Evolutionary conservation across 1,140 invertebrate genomes (phyloP), one percentile per base, ranked within the genome.

Genomic region (Drosophila persimilis): DNA sequence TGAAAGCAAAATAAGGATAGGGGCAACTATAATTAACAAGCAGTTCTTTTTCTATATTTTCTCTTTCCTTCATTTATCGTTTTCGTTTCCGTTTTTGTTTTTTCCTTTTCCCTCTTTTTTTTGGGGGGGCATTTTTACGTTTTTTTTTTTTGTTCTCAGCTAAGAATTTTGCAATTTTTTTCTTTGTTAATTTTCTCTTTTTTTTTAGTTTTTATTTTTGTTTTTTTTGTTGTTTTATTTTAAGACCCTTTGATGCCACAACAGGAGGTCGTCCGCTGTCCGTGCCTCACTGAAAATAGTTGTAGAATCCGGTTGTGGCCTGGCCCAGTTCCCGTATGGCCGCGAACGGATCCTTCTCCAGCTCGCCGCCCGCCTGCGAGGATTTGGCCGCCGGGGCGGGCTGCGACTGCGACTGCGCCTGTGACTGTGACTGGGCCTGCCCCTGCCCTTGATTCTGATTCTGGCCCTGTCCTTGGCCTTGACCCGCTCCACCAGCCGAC

Each of bases 301-400:
- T 91, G 56, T 91, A 91, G 58, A 90, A 91, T 63, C 90, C 90
- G 48, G 91, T 91, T 20, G 88, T 88, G 44, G 88, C 90, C 73
- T 92, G 90, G 26, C 89, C 91, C 66, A 91, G 58, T 39, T 92
- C 90, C 22, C 84, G 77, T 56, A 92, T 92, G 43, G 89, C 91
- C 22, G 90, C 90, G 80, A 92, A 92, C 15, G 90, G 91, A 80
- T 92, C 90, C 61, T 91, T 91, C 44, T 91, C 83, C 6, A 89
- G 44, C 45, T 88, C 81, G 17, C 56, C 71, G 20, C 47, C 60
- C 15, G 67, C 44, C 50, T 80, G 80, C 26, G 64, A 45, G 9
- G 73, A 56, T 41, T 84, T 84, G 6, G 58, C 41, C 24, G 67
- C 51, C 35, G 55, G 59, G 20, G 67, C 53, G 11, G 55, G 24